A percentile compares a stretch with the other conserved stretches of the same genome.
These are phyloP conservation scores for Episyrphus balteatus DNA, from an alignment of 1,140 invertebrate species.

Conservation along the genomic window DNA sequence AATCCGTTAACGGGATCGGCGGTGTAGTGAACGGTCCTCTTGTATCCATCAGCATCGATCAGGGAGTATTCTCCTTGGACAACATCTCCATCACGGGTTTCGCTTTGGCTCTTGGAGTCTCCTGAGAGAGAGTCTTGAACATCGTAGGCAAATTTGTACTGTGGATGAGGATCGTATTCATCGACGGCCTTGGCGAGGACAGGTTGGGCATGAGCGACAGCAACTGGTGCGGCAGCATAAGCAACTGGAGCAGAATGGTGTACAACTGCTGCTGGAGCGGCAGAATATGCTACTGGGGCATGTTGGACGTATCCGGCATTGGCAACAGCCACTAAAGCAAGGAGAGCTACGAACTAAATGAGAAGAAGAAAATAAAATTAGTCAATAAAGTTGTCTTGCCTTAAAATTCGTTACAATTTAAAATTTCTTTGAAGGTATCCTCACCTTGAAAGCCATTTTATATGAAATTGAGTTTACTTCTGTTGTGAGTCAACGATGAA, in stretches of 20 bases:
- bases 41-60: constrained; percentile 49
- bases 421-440: too few relatives aligned
- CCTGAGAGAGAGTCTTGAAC: constrained; percentile 57
- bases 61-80: constrained; percentile 50
- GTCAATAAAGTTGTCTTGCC: too few relatives aligned
- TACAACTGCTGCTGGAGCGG: not conserved
- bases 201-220: constrained; percentile 11
- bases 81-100: constrained; percentile 47
- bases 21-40: constrained; percentile 35
- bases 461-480: too few relatives aligned
- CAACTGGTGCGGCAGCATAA: constrained; percentile 4
- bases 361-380: too few relatives aligned
- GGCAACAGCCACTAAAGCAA: too few relatives aligned
- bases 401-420: too few relatives aligned
- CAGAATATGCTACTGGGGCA: constrained; percentile 7
- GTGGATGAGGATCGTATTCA: constrained; percentile 30
- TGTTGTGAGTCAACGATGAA: too few relatives aligned
- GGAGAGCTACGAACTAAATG: not conserved
- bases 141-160: constrained; percentile 53
- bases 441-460: too few relatives aligned
- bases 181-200: constrained; percentile 22
- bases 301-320: too few relatives aligned
- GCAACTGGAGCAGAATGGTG: constrained; percentile 18
- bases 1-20: constrained; percentile 35
- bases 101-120: constrained; percentile 50